Percentiles rank a stretch among this genome's conserved stretches.
Evolutionary conservation across 2,113 vertebrate genomes (phyloP).

Genomic region (Cariama cristata): DNA sequence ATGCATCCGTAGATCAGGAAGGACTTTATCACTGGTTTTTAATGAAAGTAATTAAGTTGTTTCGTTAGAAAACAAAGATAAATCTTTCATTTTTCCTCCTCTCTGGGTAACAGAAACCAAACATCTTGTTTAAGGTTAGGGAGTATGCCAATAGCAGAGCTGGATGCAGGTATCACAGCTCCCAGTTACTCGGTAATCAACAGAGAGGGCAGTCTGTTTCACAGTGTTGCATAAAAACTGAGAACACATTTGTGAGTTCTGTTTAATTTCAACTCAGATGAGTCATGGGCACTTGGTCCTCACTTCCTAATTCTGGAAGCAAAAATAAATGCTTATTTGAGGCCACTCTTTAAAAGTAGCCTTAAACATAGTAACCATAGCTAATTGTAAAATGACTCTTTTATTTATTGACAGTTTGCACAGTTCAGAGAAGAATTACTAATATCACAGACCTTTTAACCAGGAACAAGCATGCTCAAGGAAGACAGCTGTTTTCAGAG

Average conservation of each 20-base stretch:
- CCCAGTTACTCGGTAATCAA: neutral
- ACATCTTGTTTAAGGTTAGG: neutral
- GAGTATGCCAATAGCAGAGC: neutral
- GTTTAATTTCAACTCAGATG: neutral
- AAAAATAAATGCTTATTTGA: neutral
- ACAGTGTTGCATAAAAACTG: neutral
- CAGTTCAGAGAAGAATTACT: constrained; percentile 23
- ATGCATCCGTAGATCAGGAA: neutral
- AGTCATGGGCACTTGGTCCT: neutral
- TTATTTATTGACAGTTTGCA: constrained; percentile 40
- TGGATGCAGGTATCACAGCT: neutral
- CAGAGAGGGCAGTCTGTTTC: neutral
- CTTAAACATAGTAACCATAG: neutral
- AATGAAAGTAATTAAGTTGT: neutral
- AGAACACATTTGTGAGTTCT: neutral
- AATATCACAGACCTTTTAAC: constrained; percentile 46
- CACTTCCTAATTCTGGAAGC: neutral
- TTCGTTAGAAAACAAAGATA: neutral
- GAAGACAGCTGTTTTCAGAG: constrained; percentile 70
- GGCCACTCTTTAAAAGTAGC: neutral
- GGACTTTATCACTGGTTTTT: neutral
- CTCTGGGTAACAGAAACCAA: neutral
- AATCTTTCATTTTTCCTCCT: neutral
- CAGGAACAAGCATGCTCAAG: constrained; percentile 22
- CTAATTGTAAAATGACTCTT: constrained; percentile 5